Conservation (phyloP, 2,888 invertebrate genomes). For the Eristalis arbustorum region DNA sequence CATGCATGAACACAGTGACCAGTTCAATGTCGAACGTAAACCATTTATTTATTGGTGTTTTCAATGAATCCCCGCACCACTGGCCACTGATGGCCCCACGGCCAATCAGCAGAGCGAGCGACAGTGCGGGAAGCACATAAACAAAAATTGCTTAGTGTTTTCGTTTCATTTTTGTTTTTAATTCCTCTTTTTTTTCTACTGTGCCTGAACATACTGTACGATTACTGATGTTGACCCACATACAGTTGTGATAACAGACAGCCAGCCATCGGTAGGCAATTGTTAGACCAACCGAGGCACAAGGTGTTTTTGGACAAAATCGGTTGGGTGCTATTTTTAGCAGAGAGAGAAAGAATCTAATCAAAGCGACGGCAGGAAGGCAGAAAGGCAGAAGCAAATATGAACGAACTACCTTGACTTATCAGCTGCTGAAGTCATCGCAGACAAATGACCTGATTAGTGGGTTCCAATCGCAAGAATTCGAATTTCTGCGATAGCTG, state of each 20-base stretch:
- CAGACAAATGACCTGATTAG: conserved; percentile 30
- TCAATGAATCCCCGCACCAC: not conserved
- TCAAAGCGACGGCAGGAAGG: not conserved
- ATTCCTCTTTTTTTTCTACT: not conserved
- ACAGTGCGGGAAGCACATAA: not conserved
- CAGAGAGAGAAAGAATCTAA: not conserved
- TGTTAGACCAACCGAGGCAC: not conserved
- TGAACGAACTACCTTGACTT: conserved; percentile 20
- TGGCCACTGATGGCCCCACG: not conserved
- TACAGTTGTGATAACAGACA: conserved; percentile 39
- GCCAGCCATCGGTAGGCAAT: conserved; percentile 2
- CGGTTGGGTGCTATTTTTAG: not conserved
- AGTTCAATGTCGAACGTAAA: conserved; percentile 8
- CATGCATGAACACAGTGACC: conserved; percentile 16
- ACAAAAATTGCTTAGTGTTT: not conserved
- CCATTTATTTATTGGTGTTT: not conserved
- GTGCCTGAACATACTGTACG: not conserved
- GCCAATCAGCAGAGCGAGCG: not conserved
- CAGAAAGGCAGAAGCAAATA: not conserved
- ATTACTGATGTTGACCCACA: conserved; percentile 42
- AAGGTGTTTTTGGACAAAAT: not conserved
- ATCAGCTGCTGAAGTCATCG: not conserved
- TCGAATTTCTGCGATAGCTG: not conserved
- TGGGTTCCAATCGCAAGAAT: conserved; percentile 4
- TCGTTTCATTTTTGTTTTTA: not conserved